Base-by-base conservation (phyloP, 2,888 invertebrate species). In the Lasius platythorax region DNA sequence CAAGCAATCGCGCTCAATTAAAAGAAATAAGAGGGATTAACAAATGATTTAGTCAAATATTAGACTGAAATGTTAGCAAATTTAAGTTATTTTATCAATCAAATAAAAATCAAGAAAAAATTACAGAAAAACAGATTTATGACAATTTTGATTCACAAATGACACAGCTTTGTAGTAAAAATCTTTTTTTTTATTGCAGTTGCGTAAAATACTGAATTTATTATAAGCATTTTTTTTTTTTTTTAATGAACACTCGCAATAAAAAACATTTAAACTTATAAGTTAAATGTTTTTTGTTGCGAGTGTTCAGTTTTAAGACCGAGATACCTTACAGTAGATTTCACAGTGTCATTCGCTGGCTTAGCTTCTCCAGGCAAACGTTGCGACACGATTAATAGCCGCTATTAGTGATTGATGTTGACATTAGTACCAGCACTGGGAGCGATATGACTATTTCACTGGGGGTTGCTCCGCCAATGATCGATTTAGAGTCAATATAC, bases 341-440 rank as follows among this genome's bases (percentile, higher is more conserved):
- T 72, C 33, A 28, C 72, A 46, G 46, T 78, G 67, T 70, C 33
- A 23, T 63, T 56, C 4, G 43, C 43, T 37, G 23, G 12, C 18
- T 5, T 53, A n/a, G n/a, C 53, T 53, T 33, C 46, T 18, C 23
- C 53, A 37, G 9, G 30, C 23, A 79, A 79, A 79, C 61, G 46
- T 46, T 61, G 61, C 33, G 37, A 43, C 28, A 61, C 61, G 72
- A 79, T 79, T 79, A 79, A 79, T 61, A 72, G 61, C n/a, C 28
- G 28, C 72, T 79, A 61, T 79, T 79, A 72, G 79, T 79, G 72
- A 79, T 79, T 72, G 79, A 79, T 79, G 79, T 72, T 79, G 79
- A 72, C 79, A 72, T 79, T 79, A 79, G 61, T 72, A 72, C 18
- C 72, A 46, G 61, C 18, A 46, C 33, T 46, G 46, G 37, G 33